Evolutionary conservation across 2,888 invertebrate species (phyloP).

Genomic region (Seladonia tumulorum): DNA sequence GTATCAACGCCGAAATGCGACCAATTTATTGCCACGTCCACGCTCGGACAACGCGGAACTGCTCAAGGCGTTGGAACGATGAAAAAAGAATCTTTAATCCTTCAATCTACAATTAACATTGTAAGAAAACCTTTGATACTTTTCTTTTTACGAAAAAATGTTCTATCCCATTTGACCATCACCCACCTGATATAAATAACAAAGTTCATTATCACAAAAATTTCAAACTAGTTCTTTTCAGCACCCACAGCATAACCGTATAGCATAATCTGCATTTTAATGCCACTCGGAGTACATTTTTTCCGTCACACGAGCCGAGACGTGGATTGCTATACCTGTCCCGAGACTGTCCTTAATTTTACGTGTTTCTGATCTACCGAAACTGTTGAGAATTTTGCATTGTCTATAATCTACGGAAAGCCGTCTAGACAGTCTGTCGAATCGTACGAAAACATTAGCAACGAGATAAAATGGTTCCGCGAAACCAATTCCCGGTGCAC

Average conservation of each 20-base stretch:
- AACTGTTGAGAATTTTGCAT: not conserved
- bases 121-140: not conserved
- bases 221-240: not conserved
- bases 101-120: too few relatives aligned
- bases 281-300: not conserved
- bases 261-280: not conserved
- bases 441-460: not conserved
- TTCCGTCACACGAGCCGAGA: not conserved
- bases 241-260: not conserved
- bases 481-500: not conserved
- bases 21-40: constrained; percentile 34
- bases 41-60: constrained; percentile 18
- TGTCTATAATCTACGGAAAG: not conserved
- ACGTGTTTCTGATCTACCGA: not conserved
- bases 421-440: not conserved
- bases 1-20: constrained; percentile 36
- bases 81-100: not conserved
- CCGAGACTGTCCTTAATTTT: too few relatives aligned
- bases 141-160: not conserved
- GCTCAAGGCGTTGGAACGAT: constrained; percentile 9
- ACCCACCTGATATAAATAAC: not conserved
- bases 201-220: not conserved
- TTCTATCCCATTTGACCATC: not conserved
- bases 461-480: not conserved
- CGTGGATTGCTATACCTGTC: not conserved